Evolutionary conservation across 1,140 invertebrate genomes (phyloP).

Genomic region (Idris sp.): DNA sequence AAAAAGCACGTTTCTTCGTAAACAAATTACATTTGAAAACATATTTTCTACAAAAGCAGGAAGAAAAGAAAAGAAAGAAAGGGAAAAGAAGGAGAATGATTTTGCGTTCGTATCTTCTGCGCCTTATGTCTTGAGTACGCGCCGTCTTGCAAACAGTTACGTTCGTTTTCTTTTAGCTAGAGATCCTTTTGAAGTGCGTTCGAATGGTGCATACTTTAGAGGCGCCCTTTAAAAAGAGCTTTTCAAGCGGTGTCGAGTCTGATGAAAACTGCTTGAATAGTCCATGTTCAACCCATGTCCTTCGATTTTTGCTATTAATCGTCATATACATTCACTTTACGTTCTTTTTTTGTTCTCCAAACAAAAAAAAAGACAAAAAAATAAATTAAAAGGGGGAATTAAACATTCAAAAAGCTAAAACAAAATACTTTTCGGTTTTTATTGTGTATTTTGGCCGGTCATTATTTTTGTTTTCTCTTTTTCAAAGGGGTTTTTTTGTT

Average conservation of each 20-base stretch:
- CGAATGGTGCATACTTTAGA: slow-evolving; percentile 55
- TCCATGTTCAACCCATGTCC: slow-evolving; percentile 50
- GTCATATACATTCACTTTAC: slow-evolving; percentile 25
- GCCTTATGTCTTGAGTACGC: slow-evolving; percentile 37
- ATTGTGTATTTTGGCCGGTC: no score
- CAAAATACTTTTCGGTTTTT: no score
- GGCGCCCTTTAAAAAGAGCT: slow-evolving; percentile 52
- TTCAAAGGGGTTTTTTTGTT: no score
- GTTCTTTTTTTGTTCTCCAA: no score
- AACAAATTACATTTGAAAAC: slow-evolving; percentile 33
- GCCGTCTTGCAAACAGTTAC: slow-evolving; percentile 51
- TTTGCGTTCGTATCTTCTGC: slow-evolving; percentile 14
- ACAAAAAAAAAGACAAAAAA: no score
- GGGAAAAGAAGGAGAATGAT: slow-evolving; percentile 4
- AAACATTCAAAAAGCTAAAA: no score
- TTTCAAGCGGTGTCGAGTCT: slow-evolving; percentile 49
- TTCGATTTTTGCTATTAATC: slow-evolving; percentile 53
- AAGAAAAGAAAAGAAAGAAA: slow-evolving; percentile 1
- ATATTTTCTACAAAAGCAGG: slow-evolving; percentile 25
- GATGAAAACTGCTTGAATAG: slow-evolving; percentile 56
- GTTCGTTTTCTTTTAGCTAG: slow-evolving; percentile 53
- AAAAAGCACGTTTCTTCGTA: slow-evolving; percentile 1
- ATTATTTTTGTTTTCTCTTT: no score
- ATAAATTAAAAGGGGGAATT: no score
- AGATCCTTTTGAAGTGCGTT: slow-evolving; percentile 59